These are phyloP conservation scores for Cottoperca gobio DNA, from an alignment of 2,797 vertebrate genomes.

Conservation along the genomic window DNA sequence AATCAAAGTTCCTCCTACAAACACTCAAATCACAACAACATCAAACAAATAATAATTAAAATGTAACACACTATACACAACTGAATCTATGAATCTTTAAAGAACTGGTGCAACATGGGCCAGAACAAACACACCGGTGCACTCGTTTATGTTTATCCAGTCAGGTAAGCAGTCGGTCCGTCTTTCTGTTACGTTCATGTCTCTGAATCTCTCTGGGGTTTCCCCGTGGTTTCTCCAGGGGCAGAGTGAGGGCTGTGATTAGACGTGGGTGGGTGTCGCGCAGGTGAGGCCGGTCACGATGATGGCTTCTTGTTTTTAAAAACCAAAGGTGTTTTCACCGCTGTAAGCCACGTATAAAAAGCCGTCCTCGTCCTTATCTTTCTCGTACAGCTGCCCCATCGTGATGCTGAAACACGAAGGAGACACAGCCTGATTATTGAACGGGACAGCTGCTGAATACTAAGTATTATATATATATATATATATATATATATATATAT, in stretches of 20 bases:
- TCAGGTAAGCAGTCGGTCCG: constrained; percentile 42
- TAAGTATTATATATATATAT: too few relatives aligned
- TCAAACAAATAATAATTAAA: constrained; percentile 57
- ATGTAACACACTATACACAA: constrained; percentile 54
- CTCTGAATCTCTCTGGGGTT: constrained; percentile 45
- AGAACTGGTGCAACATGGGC: constrained; percentile 53
- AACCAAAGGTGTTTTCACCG: constrained; percentile 97
- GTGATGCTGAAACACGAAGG: constrained; percentile 87
- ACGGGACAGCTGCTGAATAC: neutral
- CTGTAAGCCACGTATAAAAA: constrained; percentile 99
- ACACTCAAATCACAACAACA: constrained; percentile 69
- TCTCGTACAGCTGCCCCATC: constrained; percentile 98
- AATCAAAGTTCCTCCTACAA: constrained; percentile 50
- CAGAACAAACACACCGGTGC: constrained; percentile 45
- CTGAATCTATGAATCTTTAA: constrained; percentile 47
- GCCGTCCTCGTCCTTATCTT: constrained; percentile 98
- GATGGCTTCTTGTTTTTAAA: constrained; percentile 72
- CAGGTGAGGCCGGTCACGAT: constrained; percentile 25
- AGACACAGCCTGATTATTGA: neutral
- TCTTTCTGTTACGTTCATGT: constrained; percentile 37
- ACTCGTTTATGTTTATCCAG: constrained; percentile 28
- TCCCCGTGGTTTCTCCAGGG: constrained; percentile 48
- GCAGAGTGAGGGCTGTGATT: constrained; percentile 57
- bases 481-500: too few relatives aligned
- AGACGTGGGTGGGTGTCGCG: constrained; percentile 29